A percentile compares a stretch with the other conserved stretches of the same genome.
phyloP scores from a whole-genome alignment of 2,888 invertebrate species.

The Folsomia candida region DNA sequence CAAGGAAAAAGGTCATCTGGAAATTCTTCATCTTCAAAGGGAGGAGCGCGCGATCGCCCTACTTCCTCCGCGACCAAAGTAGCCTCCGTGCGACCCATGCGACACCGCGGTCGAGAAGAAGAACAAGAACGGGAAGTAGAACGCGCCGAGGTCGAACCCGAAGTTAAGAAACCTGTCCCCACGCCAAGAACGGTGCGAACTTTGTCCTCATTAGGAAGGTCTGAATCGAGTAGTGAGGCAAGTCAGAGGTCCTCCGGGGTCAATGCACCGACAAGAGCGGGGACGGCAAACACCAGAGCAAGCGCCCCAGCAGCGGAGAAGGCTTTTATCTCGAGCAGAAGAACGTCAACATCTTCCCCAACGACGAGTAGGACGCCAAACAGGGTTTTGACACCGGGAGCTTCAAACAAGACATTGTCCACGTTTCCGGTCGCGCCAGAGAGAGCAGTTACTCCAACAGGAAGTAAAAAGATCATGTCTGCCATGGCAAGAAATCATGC shows the following conservation, averaged over 20 bases:
- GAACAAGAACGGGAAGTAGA: no score
- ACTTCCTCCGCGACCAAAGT: constrained; percentile 6
- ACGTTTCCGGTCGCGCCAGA: constrained; percentile 6
- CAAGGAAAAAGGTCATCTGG: neutral
- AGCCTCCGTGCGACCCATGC: constrained; percentile 11
- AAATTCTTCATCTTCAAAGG: constrained; percentile 13
- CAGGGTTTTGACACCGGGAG: constrained; percentile 41
- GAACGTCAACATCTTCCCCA: constrained; percentile 22
- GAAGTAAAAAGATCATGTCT: no score
- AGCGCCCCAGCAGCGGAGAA: neutral
- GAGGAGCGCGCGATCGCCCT: constrained; percentile 14
- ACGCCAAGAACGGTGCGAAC: neutral
- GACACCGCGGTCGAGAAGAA: no score
- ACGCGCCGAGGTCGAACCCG: no score
- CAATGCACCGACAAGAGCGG: no score
- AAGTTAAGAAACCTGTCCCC: constrained; percentile 14
- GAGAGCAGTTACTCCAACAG: constrained; percentile 11
- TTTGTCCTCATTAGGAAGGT: neutral
- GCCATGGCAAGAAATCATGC: neutral
- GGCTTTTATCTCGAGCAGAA: constrained; percentile 12
- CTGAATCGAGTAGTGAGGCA: neutral
- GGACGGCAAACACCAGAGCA: no score
- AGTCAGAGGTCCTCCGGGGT: neutral
- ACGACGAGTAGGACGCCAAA: constrained; percentile 38
- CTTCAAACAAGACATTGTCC: constrained; percentile 34